These are phyloP conservation scores for Sphaerolaimus hirsutus DNA, from an alignment of 2,888 invertebrate genomes.

Conservation along the genomic window DNA sequence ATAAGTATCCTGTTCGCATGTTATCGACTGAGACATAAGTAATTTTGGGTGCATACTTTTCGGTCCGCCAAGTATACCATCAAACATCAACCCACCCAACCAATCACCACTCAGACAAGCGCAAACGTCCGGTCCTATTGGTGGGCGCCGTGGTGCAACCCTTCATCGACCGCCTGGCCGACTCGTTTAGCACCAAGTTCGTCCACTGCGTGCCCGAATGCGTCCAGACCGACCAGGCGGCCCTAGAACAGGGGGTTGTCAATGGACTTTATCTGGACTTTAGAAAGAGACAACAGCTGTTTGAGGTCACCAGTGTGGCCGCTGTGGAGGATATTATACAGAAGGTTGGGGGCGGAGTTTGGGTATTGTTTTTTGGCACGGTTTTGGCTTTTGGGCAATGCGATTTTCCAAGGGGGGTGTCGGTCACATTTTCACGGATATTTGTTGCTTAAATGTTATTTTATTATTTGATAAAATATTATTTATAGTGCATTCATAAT, in stretches of 20 bases:
- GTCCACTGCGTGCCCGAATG: slow-evolving; percentile 41
- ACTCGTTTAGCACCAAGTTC: slow-evolving; percentile 75
- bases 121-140: slow-evolving; percentile 64
- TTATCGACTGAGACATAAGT: too few relatives aligned
- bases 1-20: too few relatives aligned
- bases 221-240: slow-evolving; percentile 36
- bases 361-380: too few relatives aligned
- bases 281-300: slow-evolving; percentile 47
- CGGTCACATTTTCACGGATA: too few relatives aligned
- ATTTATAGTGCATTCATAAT: too few relatives aligned
- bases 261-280: slow-evolving; percentile 52
- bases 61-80: slow-evolving; percentile 10
- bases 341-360: too few relatives aligned
- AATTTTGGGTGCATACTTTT: too few relatives aligned
- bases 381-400: too few relatives aligned
- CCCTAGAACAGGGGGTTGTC: slow-evolving; percentile 48
- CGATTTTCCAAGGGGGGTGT: too few relatives aligned
- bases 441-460: too few relatives aligned
- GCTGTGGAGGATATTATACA: slow-evolving; percentile 60
- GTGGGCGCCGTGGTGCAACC: slow-evolving; percentile 73
- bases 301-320: slow-evolving; percentile 61
- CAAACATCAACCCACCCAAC: too few relatives aligned
- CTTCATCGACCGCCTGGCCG: slow-evolving; percentile 63
- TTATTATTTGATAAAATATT: too few relatives aligned
- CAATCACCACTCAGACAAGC: slow-evolving; percentile 46